Evolutionary conservation across 1,140 invertebrate species (phyloP).

Genomic region (Halictus rubicundus): DNA sequence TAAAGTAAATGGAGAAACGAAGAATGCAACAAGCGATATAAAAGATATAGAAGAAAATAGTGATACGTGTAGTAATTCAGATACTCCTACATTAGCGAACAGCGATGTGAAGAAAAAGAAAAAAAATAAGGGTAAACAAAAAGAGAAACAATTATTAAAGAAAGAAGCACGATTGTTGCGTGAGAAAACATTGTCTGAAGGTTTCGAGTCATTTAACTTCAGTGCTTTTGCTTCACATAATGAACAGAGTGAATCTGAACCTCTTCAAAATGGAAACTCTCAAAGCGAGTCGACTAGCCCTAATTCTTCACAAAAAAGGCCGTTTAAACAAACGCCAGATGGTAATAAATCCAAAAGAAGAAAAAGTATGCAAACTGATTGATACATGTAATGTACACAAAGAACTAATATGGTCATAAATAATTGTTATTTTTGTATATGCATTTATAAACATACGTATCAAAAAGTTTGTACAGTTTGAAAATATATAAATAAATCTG

Average conservation of each 20-base stretch:
- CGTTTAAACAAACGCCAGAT: conserved; percentile 30
- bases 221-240: conserved; percentile 55
- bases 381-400: conserved; percentile 19
- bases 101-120: conserved; percentile 60
- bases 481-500: conserved; percentile 41
- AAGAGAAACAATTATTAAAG: conserved; percentile 77
- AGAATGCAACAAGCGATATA: neutral
- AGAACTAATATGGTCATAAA: conserved; percentile 9
- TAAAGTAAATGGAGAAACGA: conserved; percentile 44
- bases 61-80: neutral
- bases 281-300: conserved; percentile 10
- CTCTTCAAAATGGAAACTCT: conserved; percentile 49
- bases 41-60: conserved; percentile 11
- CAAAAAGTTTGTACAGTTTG: conserved; percentile 41
- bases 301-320: conserved; percentile 58
- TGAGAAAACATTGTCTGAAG: conserved; percentile 74
- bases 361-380: conserved; percentile 49
- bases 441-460: conserved; percentile 49
- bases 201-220: conserved; percentile 69
- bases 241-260: conserved; percentile 29
- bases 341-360: conserved; percentile 64
- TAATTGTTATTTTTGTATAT: conserved; percentile 62
- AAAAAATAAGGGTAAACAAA: conserved; percentile 72
- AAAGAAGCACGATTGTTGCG: conserved; percentile 78
- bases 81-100: neutral